Base-by-base conservation (phyloP, 2,113 vertebrate species). In the Anas platyrhynchos region DNA sequence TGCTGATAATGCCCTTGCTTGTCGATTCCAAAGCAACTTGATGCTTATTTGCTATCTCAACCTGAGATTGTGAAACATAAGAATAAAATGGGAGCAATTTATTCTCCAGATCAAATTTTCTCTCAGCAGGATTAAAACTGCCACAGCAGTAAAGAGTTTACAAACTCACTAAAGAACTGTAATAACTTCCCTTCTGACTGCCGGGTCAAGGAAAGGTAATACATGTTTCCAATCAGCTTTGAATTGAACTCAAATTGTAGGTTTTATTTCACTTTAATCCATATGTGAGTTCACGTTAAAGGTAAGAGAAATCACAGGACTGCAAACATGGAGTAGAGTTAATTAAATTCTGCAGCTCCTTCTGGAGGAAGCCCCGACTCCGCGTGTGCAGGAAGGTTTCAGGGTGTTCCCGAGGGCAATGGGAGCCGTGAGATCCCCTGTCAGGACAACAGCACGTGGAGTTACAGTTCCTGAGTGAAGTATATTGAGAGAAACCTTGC, bases 141-240 rank as follows among this genome's bases (percentile, higher is more conserved):
- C 97, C 93, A 93, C 87, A 87, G 96, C 91, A 96, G 93, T 98
- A 97, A 98, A 97, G 96, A 94, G 96, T 98, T 98, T 98, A 98
- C 98, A 98, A 98, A 98, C 97, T 98, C 97, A 96, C 95, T 96
- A 92, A 97, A 98, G 95, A 97, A 95, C 97, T 97, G 97, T 98
- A 98, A 98, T 97, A 97, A 97, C 97, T 98, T 98, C 97, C 97
- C 96, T 97, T 97, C 97, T 96, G 92, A 55, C 62, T 78, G 97
- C 94, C 21, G 65, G 95, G 97, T 98, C 97, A 96, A 54, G 38
- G 83, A 95, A 91, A 97, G 97, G 98, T 93, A 97, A 97, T 93
- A 97, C 96, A 98, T 98, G 98, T 97, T 98, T 98, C 97, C 97
- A 98, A 98, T 98, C 97, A 98, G 95, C 97, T 97, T 97, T 95